Base-by-base conservation (phyloP, 2,888 invertebrate genomes). In the Dascillus cervinus region DNA sequence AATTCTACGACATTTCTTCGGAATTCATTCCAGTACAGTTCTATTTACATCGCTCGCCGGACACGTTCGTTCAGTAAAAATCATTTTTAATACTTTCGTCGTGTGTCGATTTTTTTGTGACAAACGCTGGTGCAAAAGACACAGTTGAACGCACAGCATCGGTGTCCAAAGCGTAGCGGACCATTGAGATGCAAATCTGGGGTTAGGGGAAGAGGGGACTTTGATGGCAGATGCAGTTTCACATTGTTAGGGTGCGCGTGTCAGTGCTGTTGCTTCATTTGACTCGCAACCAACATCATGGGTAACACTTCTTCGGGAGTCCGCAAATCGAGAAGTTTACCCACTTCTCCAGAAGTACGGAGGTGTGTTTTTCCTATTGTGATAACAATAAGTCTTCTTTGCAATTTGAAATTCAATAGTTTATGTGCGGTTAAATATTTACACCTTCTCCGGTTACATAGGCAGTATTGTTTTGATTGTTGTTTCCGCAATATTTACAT, bases 311-410 rank as follows among this genome's bases (percentile, higher is more conserved):
- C 46, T 13, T 53, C 56, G 29, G 44, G 41, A 32, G 49, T 50
- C 27, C 49, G 58, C 50, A 79, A 78, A 56, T 76, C 73, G 26
- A 69, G 82, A 57, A 85, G 85, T 63, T 68, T 85, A 57, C 85
- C 85, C 38, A 85, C 82, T 44, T 85, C 85, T 32, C 84, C 82
- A 51, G 80, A 80, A 29, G 34, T 39, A 4, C 28, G 39, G 22
- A 39, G 39, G 39, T 39, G 28, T 23, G 39, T 38, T 22, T 4
- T 14, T 22, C n/a, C n/a, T n/a, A n/a, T n/a, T n/a, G n/a, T n/a
- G n/a, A n/a, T n/a, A n/a, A n/a, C n/a, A n/a, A n/a, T n/a, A n/a
- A n/a, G n/a, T n/a, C n/a, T n/a, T n/a, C n/a, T n/a, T n/a, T n/a
- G n/a, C n/a, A n/a, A n/a, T n/a, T n/a, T n/a, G n/a, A n/a, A n/a